Evolutionary conservation across 2,797 vertebrate genomes (phyloP), one percentile per base, ranked within the genome.

Genomic region (Botia almorhae): DNA sequence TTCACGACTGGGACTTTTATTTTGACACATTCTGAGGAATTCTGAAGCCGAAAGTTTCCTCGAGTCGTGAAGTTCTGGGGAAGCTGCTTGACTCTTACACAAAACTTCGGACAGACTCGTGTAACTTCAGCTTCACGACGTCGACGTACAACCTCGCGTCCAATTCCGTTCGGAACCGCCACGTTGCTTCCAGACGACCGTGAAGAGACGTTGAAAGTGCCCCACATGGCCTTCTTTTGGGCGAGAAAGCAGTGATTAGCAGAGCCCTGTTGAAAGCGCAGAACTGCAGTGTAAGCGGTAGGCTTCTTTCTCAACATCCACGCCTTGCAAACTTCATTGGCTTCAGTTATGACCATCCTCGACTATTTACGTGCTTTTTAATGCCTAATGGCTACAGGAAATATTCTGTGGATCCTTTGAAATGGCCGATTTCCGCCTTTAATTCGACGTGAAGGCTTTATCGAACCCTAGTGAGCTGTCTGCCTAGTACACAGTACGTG

Each of bases 231-330:
- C 23, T 64, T 29, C 55, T 80, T 73, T 64, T 43, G 69, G 77
- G 69, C 77, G 69, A 65, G 60, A 71, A 33, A 73, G 69, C 69
- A 65, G 77, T 80, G 55, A 72, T 39, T 72, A 72, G 33, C 68
- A 33, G 21, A 29, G 60, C 51, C 48, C 60, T 80, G 78, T 73
- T 73, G 78, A 83, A 71, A 80, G 80, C 69, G 73, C 69, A 84
- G 76, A 77, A 29, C 61, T 68, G 74, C 69, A 55, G 73, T 55
- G 63, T 72, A 60, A 81, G 70, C 64, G 80, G 85, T 86, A 65
- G 84, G 85, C 82, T 63, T 80, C n/a, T n/a, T n/a, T 74, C 17
- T 63, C 23, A 23, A 60, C 23, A 60, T 13, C 23, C 58, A 63
- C 76, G 65, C 58, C 67, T 61, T 53, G 14, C 10, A 63, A 16